Evolutionary conservation across 1,140 invertebrate genomes (phyloP).

Genomic region (Tachypleus tridentatus): DNA sequence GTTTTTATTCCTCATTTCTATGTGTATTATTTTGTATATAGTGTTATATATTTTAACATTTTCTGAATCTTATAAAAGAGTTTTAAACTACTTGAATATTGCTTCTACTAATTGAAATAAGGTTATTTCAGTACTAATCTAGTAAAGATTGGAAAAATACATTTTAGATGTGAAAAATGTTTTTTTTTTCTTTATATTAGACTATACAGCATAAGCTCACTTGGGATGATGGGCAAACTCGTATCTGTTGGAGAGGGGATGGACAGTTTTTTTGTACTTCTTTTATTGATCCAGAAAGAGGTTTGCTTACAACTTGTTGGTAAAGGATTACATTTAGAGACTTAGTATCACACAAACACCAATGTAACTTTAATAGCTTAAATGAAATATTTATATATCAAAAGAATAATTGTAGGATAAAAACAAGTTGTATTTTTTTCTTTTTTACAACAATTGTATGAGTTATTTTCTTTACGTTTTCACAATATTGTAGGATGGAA

Average conservation of each 20-base stretch:
- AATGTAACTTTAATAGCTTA: too few relatives aligned
- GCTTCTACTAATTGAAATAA: constrained; percentile 7
- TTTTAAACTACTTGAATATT: background rate
- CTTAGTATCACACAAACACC: too few relatives aligned
- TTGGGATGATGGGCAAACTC: constrained; percentile 41
- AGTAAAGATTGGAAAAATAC: background rate
- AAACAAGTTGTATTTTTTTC: too few relatives aligned
- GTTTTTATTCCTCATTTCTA: constrained; percentile 2
- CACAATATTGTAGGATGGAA: too few relatives aligned
- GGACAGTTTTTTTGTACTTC: constrained; percentile 67
- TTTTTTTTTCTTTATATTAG: background rate
- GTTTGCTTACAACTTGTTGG: constrained; percentile 22
- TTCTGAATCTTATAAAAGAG: background rate
- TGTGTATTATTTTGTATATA: background rate
- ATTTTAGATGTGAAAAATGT: constrained; percentile 1
- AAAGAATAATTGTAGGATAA: too few relatives aligned
- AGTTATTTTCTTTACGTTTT: too few relatives aligned
- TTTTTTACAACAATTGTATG: too few relatives aligned
- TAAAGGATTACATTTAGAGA: too few relatives aligned
- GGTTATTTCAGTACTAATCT: background rate
- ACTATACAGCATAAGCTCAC: constrained; percentile 4
- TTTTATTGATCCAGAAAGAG: constrained; percentile 37
- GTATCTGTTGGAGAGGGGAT: constrained; percentile 72
- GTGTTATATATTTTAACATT: background rate
- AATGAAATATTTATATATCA: too few relatives aligned